A percentile compares a stretch with the other conserved stretches of the same genome.
Conservation (phyloP, 1,140 invertebrate species). For the Cydia amplana region DNA sequence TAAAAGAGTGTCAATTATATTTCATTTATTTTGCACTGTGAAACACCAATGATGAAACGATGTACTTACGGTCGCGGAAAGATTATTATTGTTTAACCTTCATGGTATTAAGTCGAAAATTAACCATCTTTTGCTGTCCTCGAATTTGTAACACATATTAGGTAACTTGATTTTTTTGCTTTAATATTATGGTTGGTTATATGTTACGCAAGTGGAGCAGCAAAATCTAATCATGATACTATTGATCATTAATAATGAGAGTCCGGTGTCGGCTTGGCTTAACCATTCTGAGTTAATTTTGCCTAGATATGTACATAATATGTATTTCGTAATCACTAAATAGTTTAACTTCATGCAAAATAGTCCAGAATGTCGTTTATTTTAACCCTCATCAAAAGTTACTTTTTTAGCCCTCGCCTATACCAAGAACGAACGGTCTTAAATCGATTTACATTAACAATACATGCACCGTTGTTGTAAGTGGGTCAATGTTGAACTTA, state of each 20-base stretch:
- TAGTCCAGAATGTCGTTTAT: neutral
- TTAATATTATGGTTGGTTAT: too few species aligned
- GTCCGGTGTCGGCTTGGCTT: too few species aligned
- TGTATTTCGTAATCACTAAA: too few species aligned
- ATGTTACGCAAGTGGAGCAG: too few species aligned
- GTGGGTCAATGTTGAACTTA: conserved; percentile 17
- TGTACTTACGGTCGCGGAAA: neutral
- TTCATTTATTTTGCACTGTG: too few species aligned
- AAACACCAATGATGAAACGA: neutral
- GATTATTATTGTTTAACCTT: neutral
- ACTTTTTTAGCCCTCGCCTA: conserved; percentile 23
- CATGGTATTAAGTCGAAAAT: neutral
- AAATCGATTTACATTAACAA: conserved; percentile 19
- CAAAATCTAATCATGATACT: too few species aligned
- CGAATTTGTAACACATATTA: too few species aligned
- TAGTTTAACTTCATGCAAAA: neutral
- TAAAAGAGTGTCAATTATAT: neutral
- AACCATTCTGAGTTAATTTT: too few species aligned
- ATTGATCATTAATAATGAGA: too few species aligned
- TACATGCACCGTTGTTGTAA: conserved; percentile 21
- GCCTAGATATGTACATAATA: too few species aligned
- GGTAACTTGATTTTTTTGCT: neutral
- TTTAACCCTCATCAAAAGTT: conserved; percentile 1
- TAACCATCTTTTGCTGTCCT: neutral
- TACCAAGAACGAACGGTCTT: conserved; percentile 23